phyloP scores from a whole-genome alignment of 2,113 vertebrate genomes.

The Melanerpes aurifrons region DNA sequence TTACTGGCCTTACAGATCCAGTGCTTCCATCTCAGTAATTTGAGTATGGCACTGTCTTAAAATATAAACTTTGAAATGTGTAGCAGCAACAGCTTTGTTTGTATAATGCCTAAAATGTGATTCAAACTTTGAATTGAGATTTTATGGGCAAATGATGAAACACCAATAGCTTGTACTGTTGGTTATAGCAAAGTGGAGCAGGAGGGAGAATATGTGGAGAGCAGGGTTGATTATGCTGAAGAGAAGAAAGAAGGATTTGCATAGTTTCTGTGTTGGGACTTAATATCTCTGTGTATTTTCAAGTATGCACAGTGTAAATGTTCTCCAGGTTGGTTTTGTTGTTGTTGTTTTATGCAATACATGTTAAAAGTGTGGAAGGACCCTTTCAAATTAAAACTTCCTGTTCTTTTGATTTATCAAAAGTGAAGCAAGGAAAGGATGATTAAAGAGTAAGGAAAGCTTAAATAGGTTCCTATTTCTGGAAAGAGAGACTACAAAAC shows the following conservation, averaged over 20 bases:
- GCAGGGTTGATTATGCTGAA: not conserved
- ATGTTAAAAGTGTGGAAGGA: slow-evolving; percentile 40
- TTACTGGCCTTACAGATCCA: not conserved
- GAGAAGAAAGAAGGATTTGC: slow-evolving; percentile 28
- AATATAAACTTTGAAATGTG: not conserved
- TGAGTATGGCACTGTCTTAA: not conserved
- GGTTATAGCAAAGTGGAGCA: not conserved
- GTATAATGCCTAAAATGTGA: not conserved
- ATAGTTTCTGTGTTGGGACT: not conserved
- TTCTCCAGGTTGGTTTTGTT: not conserved
- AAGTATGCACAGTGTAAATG: not conserved
- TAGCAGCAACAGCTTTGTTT: not conserved
- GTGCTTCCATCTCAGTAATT: not conserved
- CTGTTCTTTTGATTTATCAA: slow-evolving; percentile 53
- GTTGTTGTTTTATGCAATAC: not conserved
- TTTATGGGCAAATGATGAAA: not conserved
- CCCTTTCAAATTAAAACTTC: slow-evolving; percentile 44
- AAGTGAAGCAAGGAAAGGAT: slow-evolving; percentile 47
- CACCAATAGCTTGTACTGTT: not conserved
- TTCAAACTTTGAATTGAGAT: not conserved
- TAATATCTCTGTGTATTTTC: not conserved
- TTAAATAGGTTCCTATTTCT: slow-evolving; percentile 51
- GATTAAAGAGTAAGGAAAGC: slow-evolving; percentile 55
- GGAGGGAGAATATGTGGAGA: not conserved
- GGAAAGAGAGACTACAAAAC: slow-evolving; percentile 46